A percentile compares a stretch with the other conserved stretches of the same genome.
Conservation (phyloP, 2,888 invertebrate species). For the Plemyria rubiginata region DNA sequence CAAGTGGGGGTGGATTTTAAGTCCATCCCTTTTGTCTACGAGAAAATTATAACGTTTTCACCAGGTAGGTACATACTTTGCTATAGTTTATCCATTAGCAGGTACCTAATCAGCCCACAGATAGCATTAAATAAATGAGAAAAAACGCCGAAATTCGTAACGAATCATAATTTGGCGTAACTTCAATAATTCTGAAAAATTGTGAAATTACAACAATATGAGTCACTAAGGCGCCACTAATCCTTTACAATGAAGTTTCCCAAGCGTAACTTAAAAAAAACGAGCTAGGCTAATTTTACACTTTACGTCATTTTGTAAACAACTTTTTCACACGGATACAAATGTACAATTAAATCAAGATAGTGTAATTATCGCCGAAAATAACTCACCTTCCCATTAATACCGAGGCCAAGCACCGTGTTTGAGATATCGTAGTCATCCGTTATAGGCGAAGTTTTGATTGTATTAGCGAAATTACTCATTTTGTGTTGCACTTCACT, state of each 20-base stretch:
- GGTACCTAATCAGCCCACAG: background rate
- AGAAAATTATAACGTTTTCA: too few relatives aligned
- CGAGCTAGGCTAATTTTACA: conserved; percentile 51
- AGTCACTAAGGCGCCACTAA: conserved; percentile 1
- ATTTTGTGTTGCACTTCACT: conserved; percentile 53
- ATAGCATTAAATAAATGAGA: background rate
- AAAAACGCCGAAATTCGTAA: background rate
- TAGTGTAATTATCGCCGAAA: conserved; percentile 13
- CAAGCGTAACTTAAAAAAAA: conserved; percentile 23
- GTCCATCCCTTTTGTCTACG: too few relatives aligned
- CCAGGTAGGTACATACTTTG: too few relatives aligned
- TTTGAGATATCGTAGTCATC: conserved; percentile 97
- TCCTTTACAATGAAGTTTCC: conserved; percentile 10
- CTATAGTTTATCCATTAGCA: too few relatives aligned
- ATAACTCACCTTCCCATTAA: conserved; percentile 93
- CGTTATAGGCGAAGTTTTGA: conserved; percentile 93
- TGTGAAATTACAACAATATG: conserved; percentile 1
- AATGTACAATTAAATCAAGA: background rate
- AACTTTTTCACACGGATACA: conserved; percentile 28
- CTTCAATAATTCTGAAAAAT: background rate
- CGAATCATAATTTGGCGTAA: background rate
- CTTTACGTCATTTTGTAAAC: conserved; percentile 65
- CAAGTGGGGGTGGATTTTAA: too few relatives aligned
- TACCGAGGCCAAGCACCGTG: conserved; percentile 97
- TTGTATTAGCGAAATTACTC: conserved; percentile 75